Percentiles rank a stretch among this genome's conserved stretches.
Conservation (phyloP, 2,888 invertebrate species). For the Candidula unifasciata region DNA sequence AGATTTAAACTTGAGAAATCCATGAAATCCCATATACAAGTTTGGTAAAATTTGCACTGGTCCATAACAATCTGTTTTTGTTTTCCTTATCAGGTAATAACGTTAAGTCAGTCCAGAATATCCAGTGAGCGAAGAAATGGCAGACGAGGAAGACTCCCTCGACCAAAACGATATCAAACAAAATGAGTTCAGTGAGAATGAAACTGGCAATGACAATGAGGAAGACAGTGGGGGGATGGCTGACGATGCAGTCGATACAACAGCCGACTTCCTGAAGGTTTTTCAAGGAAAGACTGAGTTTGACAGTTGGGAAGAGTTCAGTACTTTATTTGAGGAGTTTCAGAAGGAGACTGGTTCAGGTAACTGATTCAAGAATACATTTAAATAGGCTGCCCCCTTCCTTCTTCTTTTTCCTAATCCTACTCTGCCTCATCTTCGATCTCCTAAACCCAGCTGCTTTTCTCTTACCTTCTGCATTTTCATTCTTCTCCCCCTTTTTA, state of each 20-base stretch:
- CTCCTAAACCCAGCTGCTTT: no score
- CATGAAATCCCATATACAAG: no score
- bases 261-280: slow-evolving; percentile 46
- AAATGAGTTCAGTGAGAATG: not conserved
- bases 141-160: slow-evolving; percentile 34
- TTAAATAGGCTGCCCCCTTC: not conserved
- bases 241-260: slow-evolving; percentile 48
- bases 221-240: not conserved
- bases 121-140: not conserved
- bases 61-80: no score
- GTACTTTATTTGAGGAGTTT: slow-evolving; percentile 45
- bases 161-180: slow-evolving; percentile 23
- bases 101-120: no score
- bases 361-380: not conserved
- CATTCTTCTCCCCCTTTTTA: no score
- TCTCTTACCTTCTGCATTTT: no score
- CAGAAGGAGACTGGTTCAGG: slow-evolving; percentile 49
- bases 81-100: no score
- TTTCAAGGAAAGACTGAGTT: slow-evolving; percentile 50
- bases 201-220: slow-evolving; percentile 12
- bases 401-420: not conserved
- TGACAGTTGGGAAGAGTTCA: slow-evolving; percentile 50
- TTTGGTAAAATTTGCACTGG: no score
- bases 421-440: no score
- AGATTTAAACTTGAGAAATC: no score